Conservation (phyloP, 2,113 vertebrate species). For the Lophochroa leadbeateri region DNA sequence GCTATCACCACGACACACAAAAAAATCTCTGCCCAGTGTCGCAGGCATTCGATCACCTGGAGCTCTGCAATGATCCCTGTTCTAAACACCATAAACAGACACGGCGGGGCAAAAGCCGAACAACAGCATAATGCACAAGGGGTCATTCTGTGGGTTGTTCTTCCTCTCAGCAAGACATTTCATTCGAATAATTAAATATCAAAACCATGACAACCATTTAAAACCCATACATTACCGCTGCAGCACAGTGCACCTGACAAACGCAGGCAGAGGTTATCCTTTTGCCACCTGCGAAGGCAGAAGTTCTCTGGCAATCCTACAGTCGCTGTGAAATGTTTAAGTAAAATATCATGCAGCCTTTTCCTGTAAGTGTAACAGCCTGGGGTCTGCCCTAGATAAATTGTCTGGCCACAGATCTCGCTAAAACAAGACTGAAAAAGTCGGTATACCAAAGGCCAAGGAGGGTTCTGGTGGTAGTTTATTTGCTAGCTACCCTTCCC, state of each 20-base stretch:
- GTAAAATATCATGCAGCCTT: neutral
- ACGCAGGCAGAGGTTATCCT: neutral
- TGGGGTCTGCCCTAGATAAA: neutral
- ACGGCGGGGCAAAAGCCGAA: slow-evolving; percentile 6
- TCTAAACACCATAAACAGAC: slow-evolving; percentile 46
- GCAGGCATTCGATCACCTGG: slow-evolving; percentile 78
- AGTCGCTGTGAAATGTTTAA: neutral
- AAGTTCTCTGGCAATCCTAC: neutral
- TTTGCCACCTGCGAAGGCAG: accelerated
- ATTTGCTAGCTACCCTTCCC: neutral
- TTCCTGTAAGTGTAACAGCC: neutral
- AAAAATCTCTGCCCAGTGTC: slow-evolving; percentile 78
- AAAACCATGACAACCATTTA: slow-evolving; percentile 72
- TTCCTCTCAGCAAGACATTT: slow-evolving; percentile 66
- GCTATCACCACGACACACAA: slow-evolving; percentile 74
- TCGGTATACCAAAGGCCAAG: neutral
- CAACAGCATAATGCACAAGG: slow-evolving; percentile 49
- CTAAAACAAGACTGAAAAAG: neutral
- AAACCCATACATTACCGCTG: slow-evolving; percentile 31
- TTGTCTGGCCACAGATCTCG: neutral
- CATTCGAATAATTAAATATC: slow-evolving; percentile 76
- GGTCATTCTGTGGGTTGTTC: slow-evolving; percentile 56
- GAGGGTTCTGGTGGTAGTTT: accelerated
- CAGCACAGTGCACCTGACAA: slow-evolving; percentile 21
- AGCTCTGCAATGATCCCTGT: slow-evolving; percentile 70